Evolutionary conservation across 2,797 vertebrate species (phyloP).

Genomic region (Strix occidentalis): DNA sequence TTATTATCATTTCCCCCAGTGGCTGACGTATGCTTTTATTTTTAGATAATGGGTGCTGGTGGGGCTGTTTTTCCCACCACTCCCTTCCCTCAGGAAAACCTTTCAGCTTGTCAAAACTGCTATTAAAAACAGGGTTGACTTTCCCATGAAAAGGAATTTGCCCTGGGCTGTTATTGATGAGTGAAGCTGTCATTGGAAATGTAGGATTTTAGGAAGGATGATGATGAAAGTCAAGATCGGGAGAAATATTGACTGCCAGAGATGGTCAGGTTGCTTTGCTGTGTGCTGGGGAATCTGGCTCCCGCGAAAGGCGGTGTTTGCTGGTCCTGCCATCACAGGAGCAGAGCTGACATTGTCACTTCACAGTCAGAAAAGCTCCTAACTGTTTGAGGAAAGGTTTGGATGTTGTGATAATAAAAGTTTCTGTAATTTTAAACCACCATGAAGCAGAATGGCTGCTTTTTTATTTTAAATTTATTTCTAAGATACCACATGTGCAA

Average conservation of each 20-base stretch:
- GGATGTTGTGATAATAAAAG: neutral
- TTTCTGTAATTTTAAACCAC: neutral
- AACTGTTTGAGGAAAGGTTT: neutral
- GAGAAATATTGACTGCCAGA: neutral
- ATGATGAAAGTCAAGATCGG: neutral
- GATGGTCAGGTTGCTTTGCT: neutral
- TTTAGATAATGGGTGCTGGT: neutral
- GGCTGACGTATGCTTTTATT: neutral
- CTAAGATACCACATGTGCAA: neutral
- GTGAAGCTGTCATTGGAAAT: neutral
- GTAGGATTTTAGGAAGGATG: neutral
- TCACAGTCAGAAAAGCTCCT: neutral
- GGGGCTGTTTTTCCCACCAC: neutral
- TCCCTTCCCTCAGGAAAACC: neutral
- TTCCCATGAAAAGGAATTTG: neutral
- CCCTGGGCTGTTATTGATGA: neutral
- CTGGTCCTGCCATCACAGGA: neutral
- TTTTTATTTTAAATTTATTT: neutral
- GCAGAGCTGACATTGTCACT: neutral
- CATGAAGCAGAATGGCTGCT: neutral
- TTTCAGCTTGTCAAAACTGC: neutral
- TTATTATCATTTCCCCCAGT: neutral
- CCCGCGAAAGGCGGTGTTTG: fast-evolving
- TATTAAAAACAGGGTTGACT: neutral
- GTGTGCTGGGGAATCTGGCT: neutral